Base-by-base conservation (phyloP, 2,888 invertebrate species). In the Tenthredo scrophulariae region DNA sequence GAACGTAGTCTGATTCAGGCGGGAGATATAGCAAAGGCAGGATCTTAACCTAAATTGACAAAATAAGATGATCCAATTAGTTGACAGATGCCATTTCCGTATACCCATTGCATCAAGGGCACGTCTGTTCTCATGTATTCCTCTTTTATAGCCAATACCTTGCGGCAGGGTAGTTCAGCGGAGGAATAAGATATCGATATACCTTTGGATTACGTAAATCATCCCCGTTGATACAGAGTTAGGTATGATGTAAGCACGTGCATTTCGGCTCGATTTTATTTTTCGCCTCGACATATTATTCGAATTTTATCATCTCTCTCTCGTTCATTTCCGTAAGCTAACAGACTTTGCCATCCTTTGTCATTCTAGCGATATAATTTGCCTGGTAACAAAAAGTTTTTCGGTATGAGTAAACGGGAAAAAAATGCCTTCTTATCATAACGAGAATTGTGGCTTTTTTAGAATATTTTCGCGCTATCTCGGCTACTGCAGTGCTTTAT, bases 1-100 rank as follows among this genome's bases (percentile, higher is more conserved):
- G 79, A 86, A 87, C 86, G 88, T 87, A 85, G 87, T 86, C 86
- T 85, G 80, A 26, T 77, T 77, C 46, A 29, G 77, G 77, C 77
- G 77, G 50, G 46, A 54, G 22, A 62, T 67, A 67, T 67, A 67
- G 29, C 77, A 7, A 26, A 77, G n/a, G 54, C 50, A 77, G 29
- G 29, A 50, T 77, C 29, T 46, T 33, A 54, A 29, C 40, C n/a
- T 13, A 13, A 84, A 50, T 46, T 26, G 70, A 50, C n/a, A 43
- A 72, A 43, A 37, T 50, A 40, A 46, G 37, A 18, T 50, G 22
- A 9, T 18, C 37, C 33, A 72, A 50, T 22, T 72, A 33, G 67
- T 33, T 72, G 15, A 15, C n/a, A 84, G 54, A 33, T 46, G 10
- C 50, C 18, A 22, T 26, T 15, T n/a, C n/a, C n/a, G 26, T 37